Base-by-base conservation (phyloP, 2,797 vertebrate genomes). In the Anguilla marmorata region DNA sequence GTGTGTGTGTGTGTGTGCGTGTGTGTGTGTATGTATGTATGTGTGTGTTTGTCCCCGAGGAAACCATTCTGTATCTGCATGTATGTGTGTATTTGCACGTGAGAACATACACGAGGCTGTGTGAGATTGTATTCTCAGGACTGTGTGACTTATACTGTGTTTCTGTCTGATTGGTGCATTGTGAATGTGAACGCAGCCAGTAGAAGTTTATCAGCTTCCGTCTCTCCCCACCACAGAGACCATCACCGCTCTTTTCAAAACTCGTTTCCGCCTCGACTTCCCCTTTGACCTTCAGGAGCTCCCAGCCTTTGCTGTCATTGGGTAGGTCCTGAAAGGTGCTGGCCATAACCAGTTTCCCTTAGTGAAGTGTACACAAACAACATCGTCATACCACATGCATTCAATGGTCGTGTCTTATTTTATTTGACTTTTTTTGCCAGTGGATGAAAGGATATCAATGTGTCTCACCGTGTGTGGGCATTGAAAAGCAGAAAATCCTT, bases 261-360 rank as follows among this genome's bases (percentile, higher is more conserved):
- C 98, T 2, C 96, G 97, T 0, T 99, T 99, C 94, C 97, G 98
- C 3, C 95, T 99, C 0, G 98, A 99, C 93, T 99, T 99, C 88
- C 98, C 98, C 83, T 99, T 99, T 14, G 98, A 99, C 95, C 97
- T 99, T 87, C 98, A 99, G 93, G 98, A 99, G 92, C 96, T 99
- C 86, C 98, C 98, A 0, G 98, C 98, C 88, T 99, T 99, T 0
- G 98, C 98, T 0, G 98, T 99, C 89, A 98, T 99, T 0, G 98
- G 98, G 98, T 99, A 90, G 96, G 97, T 92, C 58, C 27, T 48
- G 82, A 30, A 58, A 63, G 63, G 41, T n/a, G 37, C 48, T 14
- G 19, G 45, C 19, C 45, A 11, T 11, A 30, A 30, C 83, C 19
- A 6, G 45, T 27, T 52, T 27, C 45, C 27, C 16, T 52, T 21